Conservation (phyloP, 2,797 vertebrate species). For the Acrocephalus scirpaceus region DNA sequence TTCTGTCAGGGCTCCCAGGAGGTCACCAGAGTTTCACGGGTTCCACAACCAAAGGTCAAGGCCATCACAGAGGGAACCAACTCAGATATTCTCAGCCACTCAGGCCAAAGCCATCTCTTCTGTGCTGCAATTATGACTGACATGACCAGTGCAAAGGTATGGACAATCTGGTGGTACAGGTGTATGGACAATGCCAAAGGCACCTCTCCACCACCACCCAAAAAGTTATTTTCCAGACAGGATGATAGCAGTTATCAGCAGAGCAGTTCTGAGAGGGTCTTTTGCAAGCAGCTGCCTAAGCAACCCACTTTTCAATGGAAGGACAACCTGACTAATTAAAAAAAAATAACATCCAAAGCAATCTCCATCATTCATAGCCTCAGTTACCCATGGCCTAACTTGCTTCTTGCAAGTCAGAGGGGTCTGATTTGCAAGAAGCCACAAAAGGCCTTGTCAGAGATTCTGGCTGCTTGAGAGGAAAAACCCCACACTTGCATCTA, state of each 20-base stretch:
- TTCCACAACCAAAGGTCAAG: not conserved
- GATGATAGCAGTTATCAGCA: too few species aligned
- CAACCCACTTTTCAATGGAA: not conserved
- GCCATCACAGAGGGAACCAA: not conserved
- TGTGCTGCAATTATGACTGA: fast-evolving
- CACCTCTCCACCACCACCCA: not conserved
- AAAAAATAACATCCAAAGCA: not conserved
- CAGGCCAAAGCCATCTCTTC: not conserved
- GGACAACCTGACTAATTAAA: not conserved
- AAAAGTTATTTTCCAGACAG: not conserved
- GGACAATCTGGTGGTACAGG: not conserved
- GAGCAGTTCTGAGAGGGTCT: not conserved
- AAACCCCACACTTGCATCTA: not conserved
- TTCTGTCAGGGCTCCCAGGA: not conserved
- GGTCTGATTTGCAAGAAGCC: not conserved
- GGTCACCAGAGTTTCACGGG: not conserved
- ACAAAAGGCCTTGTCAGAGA: not conserved
- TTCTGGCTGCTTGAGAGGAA: not conserved
- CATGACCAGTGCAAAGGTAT: not conserved
- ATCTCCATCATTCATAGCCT: not conserved
- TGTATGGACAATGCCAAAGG: not conserved
- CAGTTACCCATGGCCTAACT: too few species aligned
- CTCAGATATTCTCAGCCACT: not conserved
- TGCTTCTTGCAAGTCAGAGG: too few species aligned
- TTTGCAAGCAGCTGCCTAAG: not conserved